These are phyloP conservation scores for Microcebus lehilahytsara DNA, from an alignment of 2,113 vertebrate species.

Conservation along the genomic window DNA sequence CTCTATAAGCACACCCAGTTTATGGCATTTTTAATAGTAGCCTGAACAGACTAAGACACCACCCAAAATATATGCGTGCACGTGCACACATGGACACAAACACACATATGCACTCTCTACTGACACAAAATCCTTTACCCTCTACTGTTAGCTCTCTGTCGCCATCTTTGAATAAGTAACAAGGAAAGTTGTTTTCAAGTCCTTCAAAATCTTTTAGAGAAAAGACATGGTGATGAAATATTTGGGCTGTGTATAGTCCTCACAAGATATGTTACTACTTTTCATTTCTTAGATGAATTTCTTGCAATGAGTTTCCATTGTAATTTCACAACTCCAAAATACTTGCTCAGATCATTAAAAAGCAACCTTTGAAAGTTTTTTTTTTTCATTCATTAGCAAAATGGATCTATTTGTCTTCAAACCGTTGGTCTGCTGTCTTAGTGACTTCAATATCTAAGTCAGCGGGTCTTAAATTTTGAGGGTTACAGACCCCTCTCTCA, in stretches of 20 bases:
- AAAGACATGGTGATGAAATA: neutral
- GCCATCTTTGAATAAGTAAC: neutral
- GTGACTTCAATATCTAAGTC: neutral
- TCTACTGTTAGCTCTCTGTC: neutral
- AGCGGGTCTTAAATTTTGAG: neutral
- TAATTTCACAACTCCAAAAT: slow-evolving; percentile 5
- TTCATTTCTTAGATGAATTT: neutral
- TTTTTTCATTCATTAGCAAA: neutral
- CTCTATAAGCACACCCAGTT: neutral
- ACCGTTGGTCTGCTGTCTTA: neutral
- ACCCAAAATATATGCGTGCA: neutral
- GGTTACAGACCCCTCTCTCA: neutral
- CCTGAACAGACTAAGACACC: neutral
- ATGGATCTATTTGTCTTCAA: neutral
- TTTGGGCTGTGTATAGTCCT: neutral
- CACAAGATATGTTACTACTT: neutral
- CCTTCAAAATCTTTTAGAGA: neutral
- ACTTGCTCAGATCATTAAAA: neutral
- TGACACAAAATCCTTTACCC: neutral
- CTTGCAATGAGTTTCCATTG: neutral
- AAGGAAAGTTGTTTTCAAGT: neutral
- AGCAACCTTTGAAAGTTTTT: neutral
- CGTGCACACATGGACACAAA: neutral
- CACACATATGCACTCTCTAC: neutral
- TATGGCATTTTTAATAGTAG: neutral